Conservation (phyloP, 2,888 invertebrate species). For the Operophtera brumata region DNA sequence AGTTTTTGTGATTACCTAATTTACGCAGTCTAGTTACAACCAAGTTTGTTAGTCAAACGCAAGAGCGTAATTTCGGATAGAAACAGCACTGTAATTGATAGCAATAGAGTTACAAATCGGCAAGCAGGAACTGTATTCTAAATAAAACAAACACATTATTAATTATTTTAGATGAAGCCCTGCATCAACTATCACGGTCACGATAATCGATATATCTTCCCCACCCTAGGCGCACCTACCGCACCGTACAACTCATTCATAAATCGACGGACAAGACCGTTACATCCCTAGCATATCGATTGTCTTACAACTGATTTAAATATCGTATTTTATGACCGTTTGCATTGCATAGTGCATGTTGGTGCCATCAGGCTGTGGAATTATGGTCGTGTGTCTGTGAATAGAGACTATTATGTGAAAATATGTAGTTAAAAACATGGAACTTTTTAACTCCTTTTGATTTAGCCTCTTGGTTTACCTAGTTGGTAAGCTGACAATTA, state of each 20-base stretch:
- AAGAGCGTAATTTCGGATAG: no score
- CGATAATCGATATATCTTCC: slow-evolving; percentile 18
- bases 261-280: slow-evolving; percentile 64
- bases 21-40: no score
- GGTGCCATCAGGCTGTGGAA: slow-evolving; percentile 3
- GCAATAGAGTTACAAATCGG: no score
- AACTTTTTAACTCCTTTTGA: background rate
- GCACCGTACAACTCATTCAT: slow-evolving; percentile 64
- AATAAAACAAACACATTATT: no score
- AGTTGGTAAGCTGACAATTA: no score
- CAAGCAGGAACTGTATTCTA: no score
- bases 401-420: background rate
- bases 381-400: slow-evolving; percentile 2
- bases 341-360: slow-evolving; percentile 10
- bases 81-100: no score
- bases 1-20: no score
- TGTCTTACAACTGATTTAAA: slow-evolving; percentile 59
- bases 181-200: background rate
- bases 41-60: no score
- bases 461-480: no score
- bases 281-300: slow-evolving; percentile 62
- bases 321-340: slow-evolving; percentile 21
- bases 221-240: slow-evolving; percentile 48
- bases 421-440: background rate
- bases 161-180: no score